Conservation (phyloP, 2,113 vertebrate species). For the Heterotilapia buettikoferi region DNA sequence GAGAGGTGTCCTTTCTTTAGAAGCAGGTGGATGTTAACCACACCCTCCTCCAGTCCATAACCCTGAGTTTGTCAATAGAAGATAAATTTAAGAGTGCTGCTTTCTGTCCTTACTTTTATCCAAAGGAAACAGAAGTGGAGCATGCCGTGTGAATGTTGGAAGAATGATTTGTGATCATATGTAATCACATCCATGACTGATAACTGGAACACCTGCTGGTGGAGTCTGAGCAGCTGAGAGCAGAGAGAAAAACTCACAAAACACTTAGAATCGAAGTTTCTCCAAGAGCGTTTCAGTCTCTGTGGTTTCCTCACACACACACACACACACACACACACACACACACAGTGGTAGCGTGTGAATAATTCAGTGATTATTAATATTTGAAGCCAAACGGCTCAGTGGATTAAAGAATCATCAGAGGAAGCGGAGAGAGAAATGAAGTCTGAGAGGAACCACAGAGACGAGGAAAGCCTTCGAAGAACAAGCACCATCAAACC, state of each 20-base stretch:
- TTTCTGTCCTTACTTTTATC: neutral
- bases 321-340: neutral
- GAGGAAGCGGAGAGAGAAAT: neutral
- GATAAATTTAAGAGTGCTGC: neutral
- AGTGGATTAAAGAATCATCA: conserved; percentile 43
- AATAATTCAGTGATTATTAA: conserved; percentile 59
- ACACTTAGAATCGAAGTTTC: neutral
- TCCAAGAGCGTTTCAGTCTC: neutral
- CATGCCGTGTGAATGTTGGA: neutral
- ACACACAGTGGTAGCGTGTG: neutral
- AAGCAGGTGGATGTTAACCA: neutral
- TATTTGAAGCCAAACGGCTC: conserved; percentile 44
- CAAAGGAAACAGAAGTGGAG: neutral
- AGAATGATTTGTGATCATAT: neutral
- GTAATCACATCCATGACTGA: neutral
- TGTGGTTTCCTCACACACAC: neutral
- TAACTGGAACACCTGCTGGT: neutral
- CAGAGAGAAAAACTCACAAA: neutral
- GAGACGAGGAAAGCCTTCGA: neutral
- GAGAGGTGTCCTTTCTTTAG: neutral
- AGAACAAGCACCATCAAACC: neutral
- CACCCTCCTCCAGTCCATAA: neutral
- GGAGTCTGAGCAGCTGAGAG: neutral
- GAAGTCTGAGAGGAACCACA: neutral
- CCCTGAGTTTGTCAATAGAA: neutral